Percentiles rank a stretch among this genome's conserved stretches.
phyloP scores from a whole-genome alignment of 2,797 vertebrate species.

The Arctocebus calabarensis region DNA sequence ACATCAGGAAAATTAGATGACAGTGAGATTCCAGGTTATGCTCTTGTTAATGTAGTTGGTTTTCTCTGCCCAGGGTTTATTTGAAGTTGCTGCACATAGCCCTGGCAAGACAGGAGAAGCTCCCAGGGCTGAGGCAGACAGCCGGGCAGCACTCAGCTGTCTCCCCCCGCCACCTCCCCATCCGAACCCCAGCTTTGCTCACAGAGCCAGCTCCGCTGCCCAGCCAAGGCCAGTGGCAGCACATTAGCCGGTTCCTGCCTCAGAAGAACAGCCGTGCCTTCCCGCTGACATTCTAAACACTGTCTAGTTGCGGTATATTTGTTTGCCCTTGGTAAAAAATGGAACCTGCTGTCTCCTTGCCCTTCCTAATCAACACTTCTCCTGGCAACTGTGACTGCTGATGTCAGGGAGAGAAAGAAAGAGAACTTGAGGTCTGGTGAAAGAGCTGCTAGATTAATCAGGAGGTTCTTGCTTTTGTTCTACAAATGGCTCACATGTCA shows the following conservation, averaged over 20 bases:
- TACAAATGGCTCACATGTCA: not conserved
- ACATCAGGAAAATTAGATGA: not conserved
- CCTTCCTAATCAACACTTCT: not conserved
- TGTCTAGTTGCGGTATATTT: not conserved
- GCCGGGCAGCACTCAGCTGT: not conserved
- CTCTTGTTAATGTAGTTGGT: not conserved
- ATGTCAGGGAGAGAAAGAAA: not conserved
- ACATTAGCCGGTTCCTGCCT: not conserved
- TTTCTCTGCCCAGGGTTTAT: not conserved
- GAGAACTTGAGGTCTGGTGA: not conserved
- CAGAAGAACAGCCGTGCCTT: slow-evolving; percentile 36
- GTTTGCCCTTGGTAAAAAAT: not conserved
- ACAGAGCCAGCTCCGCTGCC: not conserved
- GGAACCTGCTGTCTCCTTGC: not conserved
- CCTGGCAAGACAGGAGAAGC: not conserved
- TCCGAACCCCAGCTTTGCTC: not conserved
- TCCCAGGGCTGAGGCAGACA: not conserved
- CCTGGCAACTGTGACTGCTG: not conserved
- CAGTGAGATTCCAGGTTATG: not conserved
- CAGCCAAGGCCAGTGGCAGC: not conserved
- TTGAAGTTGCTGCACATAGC: not conserved
- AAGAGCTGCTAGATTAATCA: not conserved
- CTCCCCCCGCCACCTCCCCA: not conserved
- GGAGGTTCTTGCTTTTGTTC: not conserved
- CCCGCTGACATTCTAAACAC: not conserved